Base-by-base conservation (phyloP, 2,797 vertebrate species). In the Xenopus petersii region DNA sequence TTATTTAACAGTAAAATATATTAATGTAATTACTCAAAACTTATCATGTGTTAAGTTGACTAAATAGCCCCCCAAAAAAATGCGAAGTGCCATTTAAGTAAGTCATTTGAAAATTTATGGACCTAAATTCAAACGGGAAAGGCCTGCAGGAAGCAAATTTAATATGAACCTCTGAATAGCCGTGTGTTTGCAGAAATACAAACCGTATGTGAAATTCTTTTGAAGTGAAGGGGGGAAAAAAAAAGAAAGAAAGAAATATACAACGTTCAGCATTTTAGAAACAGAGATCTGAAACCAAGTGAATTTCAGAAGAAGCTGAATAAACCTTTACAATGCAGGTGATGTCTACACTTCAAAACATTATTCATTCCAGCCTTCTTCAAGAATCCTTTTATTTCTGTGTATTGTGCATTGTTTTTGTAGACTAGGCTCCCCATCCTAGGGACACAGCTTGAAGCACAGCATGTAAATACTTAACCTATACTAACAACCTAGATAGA, bases 351-450 rank as follows among this genome's bases (percentile, higher is more conserved):
- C 15, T 17, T 56, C 55, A 9, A 30, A 30, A 56, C 21, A 59
- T 70, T 42, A 70, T 70, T 46, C 17, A 36, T 46, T 42, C 67
- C 42, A 42, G 54, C 67, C 67, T 15, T 4, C 49, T 51, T 51
- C 12, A 51, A 51, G 3, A 51, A 51, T 51, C 49, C 0, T 51
- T 51, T 51, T 51, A 51, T 51, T 51, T 51, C 5, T 15, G 88
- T 87, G 88, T 89, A 88, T 87, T 42, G 36, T 42, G 85, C 85
- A 86, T 89, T 84, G 79, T 87, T 89, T 21, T 60, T 60, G 58
- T 60, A 17, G 55, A 21, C 5, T 16, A 10, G 12, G 16, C 12
- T 16, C 2, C n/a, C 13, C n/a, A 17, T 17, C 55, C 55, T 0
- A 17, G 55, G 4, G 16, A 15, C 13, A 56, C 15, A 51, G 49